Conservation (phyloP, 2,797 vertebrate genomes). For the Adrianichthys oophorus region DNA sequence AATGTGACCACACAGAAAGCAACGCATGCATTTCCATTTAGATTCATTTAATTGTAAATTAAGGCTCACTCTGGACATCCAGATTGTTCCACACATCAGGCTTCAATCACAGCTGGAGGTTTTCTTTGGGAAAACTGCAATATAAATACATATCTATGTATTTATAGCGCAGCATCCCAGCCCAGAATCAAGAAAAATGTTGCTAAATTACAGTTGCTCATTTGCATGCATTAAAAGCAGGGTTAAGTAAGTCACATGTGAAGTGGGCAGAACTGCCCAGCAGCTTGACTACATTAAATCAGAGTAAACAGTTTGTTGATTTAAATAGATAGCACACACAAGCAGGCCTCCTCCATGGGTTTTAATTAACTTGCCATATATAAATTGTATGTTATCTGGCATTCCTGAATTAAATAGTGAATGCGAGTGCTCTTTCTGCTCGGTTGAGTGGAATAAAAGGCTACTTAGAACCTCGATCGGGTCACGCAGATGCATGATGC, state of each 20-base stretch:
- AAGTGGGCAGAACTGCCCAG: conserved; percentile 51
- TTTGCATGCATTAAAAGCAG: conserved; percentile 74
- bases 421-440: conserved; percentile 73
- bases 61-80: neutral
- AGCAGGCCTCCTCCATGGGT: conserved; percentile 67
- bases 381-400: conserved; percentile 78
- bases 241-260: conserved; percentile 71
- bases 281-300: conserved; percentile 70
- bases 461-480: conserved; percentile 59
- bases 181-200: conserved; percentile 44
- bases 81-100: neutral
- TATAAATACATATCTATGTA: too few species aligned
- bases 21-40: neutral
- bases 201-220: conserved; percentile 57
- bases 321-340: conserved; percentile 73
- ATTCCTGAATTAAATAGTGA: conserved; percentile 73
- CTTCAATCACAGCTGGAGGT: conserved; percentile 11
- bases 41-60: neutral
- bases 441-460: conserved; percentile 71
- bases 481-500: conserved; percentile 55
- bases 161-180: conserved; percentile 1
- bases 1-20: conserved; percentile 4
- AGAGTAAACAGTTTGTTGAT: conserved; percentile 77
- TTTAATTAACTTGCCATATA: conserved; percentile 83
- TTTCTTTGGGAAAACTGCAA: conserved; percentile 2